Evolutionary conservation across 2,113 vertebrate species (phyloP), one percentile per base, ranked within the genome.

Genomic region (Podilymbus podiceps): DNA sequence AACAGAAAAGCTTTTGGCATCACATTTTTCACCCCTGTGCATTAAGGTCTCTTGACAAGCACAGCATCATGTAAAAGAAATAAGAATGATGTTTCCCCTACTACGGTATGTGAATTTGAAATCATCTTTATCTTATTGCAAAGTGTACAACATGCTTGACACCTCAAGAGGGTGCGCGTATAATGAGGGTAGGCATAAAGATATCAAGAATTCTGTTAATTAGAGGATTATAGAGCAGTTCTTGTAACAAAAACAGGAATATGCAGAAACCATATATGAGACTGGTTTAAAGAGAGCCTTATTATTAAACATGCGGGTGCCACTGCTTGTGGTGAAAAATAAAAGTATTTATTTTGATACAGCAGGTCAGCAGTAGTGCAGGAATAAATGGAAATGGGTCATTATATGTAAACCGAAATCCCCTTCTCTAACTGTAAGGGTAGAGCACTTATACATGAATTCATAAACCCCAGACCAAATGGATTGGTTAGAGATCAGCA

Each of bases 401-500:
- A 94, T 97, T 97, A 56, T 24, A 68, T 16, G 89, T 91, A 88
- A 86, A 89, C 87, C 75, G 92, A 88, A 93, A 78, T 63, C 66
- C 72, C 55, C 49, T 78, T 95, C 64, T 66, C 40, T 95, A 91
- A 94, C 83, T 73, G 85, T 50, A 53, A 85, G 82, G 58, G 17
- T 60, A 89, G 56, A 93, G 20, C 79, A 90, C 74, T 97, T 88
- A 93, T 35, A 91, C 91, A 91, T 95, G 96, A 97, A 98, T 98
- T 98, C 93, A 91, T 97, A 97, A 98, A 84, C 50, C 46, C 52
- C 84, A 97, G 96, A 93, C 93, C 90, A 90, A 93, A 97, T 96
- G 93, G 97, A 97, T 96, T 97, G 96, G 96, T 96, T 95, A 96
- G 97, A 96, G 96, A 98, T 97, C 96, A 97, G 73, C 93, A 97